Percentiles rank a stretch among this genome's conserved stretches.
Evolutionary conservation across 1,140 invertebrate species (phyloP).

Genomic region (Homalodisca vitripennis): DNA sequence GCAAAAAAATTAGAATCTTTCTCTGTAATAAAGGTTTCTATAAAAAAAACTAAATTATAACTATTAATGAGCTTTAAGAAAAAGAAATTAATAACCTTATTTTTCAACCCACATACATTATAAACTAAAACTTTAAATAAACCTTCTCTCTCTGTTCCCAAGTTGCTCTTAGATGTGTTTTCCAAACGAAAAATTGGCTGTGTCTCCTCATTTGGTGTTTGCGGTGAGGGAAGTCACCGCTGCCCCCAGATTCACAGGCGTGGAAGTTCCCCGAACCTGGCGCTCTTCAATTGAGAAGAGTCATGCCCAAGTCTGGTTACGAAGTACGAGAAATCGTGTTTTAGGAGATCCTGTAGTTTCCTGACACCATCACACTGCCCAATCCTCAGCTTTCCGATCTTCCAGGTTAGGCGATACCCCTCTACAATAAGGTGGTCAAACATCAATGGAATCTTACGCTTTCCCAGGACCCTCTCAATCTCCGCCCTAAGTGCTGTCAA

Average conservation of each 20-base stretch:
- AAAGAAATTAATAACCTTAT: background rate
- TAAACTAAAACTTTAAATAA: background rate
- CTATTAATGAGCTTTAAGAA: background rate
- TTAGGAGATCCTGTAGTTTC: background rate
- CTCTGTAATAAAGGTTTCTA: background rate
- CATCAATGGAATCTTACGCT: background rate
- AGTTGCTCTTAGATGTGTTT: background rate
- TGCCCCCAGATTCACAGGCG: too few species aligned
- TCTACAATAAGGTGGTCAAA: background rate
- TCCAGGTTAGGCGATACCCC: background rate
- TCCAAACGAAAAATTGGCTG: background rate
- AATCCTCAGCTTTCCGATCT: too few species aligned
- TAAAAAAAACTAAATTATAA: background rate
- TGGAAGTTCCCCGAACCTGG: background rate
- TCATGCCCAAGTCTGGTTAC: background rate
- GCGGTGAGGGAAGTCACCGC: too few species aligned
- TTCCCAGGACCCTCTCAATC: background rate
- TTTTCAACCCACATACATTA: background rate
- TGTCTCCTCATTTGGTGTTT: background rate
- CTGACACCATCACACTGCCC: too few species aligned
- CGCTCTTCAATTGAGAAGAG: background rate
- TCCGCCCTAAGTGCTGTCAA: background rate
- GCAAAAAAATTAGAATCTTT: too few species aligned
- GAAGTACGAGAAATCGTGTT: background rate
- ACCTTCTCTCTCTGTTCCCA: background rate